Conservation (phyloP, 2,797 vertebrate species). For the Rhincodon typus region DNA sequence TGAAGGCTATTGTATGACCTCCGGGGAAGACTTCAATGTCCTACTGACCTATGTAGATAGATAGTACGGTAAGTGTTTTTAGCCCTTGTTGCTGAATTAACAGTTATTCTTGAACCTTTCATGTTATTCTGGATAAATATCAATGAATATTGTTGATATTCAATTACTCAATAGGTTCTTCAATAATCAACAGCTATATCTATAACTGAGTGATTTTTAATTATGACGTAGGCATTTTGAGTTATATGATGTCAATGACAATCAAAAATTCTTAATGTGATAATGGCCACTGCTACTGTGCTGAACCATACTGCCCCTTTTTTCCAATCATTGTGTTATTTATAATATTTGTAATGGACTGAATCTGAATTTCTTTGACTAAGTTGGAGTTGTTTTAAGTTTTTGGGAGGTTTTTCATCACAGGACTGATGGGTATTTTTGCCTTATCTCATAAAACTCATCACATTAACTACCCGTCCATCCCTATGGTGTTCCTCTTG, state of each 20-base stretch:
- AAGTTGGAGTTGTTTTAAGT: too few species aligned
- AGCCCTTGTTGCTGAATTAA: background rate
- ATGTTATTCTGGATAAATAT: background rate
- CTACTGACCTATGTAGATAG: background rate
- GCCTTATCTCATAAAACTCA: too few species aligned
- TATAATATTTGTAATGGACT: background rate
- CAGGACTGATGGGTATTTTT: too few species aligned
- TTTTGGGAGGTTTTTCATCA: too few species aligned
- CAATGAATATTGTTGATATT: background rate
- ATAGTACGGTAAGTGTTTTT: background rate
- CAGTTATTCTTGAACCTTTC: background rate
- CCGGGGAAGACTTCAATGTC: background rate
- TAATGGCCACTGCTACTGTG: background rate
- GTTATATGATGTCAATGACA: background rate
- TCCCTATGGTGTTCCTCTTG: too few species aligned
- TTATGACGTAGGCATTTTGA: background rate
- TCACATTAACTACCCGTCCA: too few species aligned
- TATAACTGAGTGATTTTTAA: background rate
- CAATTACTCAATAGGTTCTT: background rate
- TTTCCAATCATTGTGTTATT: background rate
- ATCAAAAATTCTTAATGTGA: background rate
- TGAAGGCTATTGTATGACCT: background rate
- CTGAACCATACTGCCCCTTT: background rate
- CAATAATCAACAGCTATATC: background rate
- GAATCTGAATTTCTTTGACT: too few species aligned